Percentiles rank a stretch among this genome's conserved stretches.
These are phyloP conservation scores for Caretta caretta DNA, from an alignment of 2,113 vertebrate species.

Conservation along the genomic window DNA sequence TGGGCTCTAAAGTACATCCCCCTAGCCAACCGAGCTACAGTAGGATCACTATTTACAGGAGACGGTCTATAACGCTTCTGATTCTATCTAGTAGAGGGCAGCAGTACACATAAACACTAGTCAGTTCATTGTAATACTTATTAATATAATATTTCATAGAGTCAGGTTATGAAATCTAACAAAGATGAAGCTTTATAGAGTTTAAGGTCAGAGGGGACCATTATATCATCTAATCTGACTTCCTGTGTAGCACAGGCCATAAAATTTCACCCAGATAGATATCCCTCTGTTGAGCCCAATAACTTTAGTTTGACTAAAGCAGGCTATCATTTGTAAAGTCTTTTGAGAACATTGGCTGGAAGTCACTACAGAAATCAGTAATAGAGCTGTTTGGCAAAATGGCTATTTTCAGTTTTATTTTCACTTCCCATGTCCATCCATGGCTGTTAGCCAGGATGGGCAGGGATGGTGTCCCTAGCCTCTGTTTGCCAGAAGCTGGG, in stretches of 20 bases:
- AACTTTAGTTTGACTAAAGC: not conserved
- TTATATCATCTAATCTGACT: not conserved
- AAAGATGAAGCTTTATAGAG: too few relatives aligned
- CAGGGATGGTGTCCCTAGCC: too few relatives aligned
- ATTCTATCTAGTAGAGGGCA: not conserved
- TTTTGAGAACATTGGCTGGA: not conserved
- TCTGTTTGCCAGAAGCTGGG: too few relatives aligned
- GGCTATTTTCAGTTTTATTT: not conserved
- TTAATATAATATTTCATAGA: not conserved
- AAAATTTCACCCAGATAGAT: not conserved
- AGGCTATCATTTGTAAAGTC: not conserved
- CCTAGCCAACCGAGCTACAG: not conserved
- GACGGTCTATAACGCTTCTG: not conserved
- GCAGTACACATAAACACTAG: not conserved
- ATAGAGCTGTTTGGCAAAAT: not conserved
- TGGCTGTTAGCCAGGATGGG: too few relatives aligned
- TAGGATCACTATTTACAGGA: not conserved
- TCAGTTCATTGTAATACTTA: not conserved
- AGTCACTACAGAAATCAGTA: not conserved
- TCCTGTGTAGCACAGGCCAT: not conserved
- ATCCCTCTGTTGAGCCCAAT: not conserved
- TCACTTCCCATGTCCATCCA: not conserved
- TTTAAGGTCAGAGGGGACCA: not conserved
- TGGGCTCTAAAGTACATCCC: not conserved
- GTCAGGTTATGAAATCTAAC: not conserved